Percentiles rank a stretch among this genome's conserved stretches.
These are phyloP conservation scores for Grapholita molesta DNA, from an alignment of 1,140 invertebrate genomes.

Conservation along the genomic window DNA sequence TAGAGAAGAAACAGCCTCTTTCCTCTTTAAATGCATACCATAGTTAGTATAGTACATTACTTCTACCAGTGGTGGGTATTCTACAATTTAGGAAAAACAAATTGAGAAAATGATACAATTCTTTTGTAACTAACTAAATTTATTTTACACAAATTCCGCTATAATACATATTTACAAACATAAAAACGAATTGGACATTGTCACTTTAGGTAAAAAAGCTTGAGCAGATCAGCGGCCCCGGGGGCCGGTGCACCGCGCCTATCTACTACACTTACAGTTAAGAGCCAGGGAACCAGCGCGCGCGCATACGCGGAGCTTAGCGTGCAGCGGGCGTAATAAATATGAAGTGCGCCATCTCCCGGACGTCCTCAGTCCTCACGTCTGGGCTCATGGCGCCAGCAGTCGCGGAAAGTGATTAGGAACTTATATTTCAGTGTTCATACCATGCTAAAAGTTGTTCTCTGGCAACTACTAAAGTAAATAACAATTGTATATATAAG, in stretches of 20 bases:
- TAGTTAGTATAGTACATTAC: too few species aligned
- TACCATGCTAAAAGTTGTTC: not conserved
- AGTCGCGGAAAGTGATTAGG: not conserved
- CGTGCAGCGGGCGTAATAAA: not conserved
- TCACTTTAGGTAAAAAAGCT: constrained; percentile 69
- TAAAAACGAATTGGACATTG: constrained; percentile 72
- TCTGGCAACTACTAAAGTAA: constrained; percentile 1
- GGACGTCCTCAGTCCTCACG: not conserved
- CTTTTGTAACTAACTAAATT: constrained; percentile 56
- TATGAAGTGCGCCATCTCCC: not conserved
- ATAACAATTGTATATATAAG: not conserved
- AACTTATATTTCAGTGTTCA: not conserved
- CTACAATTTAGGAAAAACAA: not conserved
- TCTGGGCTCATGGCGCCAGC: not conserved
- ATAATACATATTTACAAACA: constrained; percentile 78
- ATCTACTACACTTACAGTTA: constrained; percentile 1
- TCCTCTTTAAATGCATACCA: too few species aligned
- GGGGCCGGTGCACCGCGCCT: constrained; percentile 25
- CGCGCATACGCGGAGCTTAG: not conserved
- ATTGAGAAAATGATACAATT: constrained; percentile 1
- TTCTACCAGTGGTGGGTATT: too few species aligned
- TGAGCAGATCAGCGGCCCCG: constrained; percentile 53
- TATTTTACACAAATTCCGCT: constrained; percentile 76
- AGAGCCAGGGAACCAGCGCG: not conserved
- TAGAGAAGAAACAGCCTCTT: too few species aligned